A percentile compares a stretch with the other conserved stretches of the same genome.
These are phyloP conservation scores for Pteropus rufus DNA, from an alignment of 2,797 vertebrate species.

Conservation along the genomic window DNA sequence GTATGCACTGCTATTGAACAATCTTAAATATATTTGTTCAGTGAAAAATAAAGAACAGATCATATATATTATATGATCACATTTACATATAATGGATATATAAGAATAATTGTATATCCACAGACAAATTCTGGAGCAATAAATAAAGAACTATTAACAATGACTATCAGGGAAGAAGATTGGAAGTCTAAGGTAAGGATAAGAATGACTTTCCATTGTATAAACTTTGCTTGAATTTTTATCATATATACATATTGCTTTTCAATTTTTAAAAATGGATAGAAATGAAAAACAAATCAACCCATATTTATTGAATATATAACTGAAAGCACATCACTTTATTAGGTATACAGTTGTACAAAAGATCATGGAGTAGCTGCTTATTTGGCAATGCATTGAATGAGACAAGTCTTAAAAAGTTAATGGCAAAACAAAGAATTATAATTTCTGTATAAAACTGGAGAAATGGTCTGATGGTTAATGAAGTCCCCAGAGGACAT, in stretches of 20 bases:
- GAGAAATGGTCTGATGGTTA: background rate
- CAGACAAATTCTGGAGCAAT: background rate
- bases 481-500: background rate
- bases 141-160: background rate
- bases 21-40: background rate
- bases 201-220: background rate
- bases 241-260: background rate
- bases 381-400: background rate
- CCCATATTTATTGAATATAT: background rate
- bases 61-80: background rate
- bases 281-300: conserved; percentile 28
- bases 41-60: background rate
- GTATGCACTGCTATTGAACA: background rate
- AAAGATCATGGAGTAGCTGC: background rate
- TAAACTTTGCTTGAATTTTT: conserved; percentile 35
- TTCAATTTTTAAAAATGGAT: background rate
- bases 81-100: background rate
- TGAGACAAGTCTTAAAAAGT: conserved; percentile 5
- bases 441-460: background rate
- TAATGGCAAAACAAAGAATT: background rate
- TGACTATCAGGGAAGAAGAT: background rate
- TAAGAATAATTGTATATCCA: background rate
- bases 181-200: background rate
- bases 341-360: background rate
- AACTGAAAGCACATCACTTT: background rate